phyloP scores from a whole-genome alignment of 2,888 invertebrate genomes.

The Agrotis exclamationis region DNA sequence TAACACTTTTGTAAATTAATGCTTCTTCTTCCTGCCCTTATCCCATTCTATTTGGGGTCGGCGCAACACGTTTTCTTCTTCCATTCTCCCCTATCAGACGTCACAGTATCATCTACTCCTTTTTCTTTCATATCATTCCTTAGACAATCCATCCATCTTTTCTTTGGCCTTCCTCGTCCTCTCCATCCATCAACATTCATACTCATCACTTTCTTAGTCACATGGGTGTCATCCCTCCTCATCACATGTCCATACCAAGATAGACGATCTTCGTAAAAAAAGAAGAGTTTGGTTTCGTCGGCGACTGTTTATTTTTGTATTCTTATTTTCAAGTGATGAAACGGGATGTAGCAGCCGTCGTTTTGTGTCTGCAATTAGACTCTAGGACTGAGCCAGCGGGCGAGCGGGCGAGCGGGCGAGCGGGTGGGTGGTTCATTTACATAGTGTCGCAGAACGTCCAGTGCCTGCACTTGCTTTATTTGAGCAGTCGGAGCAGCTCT shows the following conservation, averaged over 20 bases:
- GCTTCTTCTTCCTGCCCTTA: too few relatives aligned
- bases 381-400: conserved; percentile 39
- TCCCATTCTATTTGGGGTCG: too few relatives aligned
- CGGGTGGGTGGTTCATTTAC: conserved; percentile 13
- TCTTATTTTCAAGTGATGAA: conserved; percentile 21
- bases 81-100: too few relatives aligned
- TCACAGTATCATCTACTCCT: too few relatives aligned
- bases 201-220: too few relatives aligned
- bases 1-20: conserved; percentile 13
- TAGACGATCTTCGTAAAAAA: not conserved
- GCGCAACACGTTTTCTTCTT: too few relatives aligned
- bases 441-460: conserved; percentile 36
- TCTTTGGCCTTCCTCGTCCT: too few relatives aligned
- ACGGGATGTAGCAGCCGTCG: conserved; percentile 1
- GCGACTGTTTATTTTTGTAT: conserved; percentile 36
- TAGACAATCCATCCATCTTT: too few relatives aligned
- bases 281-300: conserved; percentile 11
- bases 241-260: too few relatives aligned
- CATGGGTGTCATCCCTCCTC: too few relatives aligned
- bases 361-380: conserved; percentile 56
- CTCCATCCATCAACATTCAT: too few relatives aligned
- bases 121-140: too few relatives aligned
- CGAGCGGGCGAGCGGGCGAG: not conserved
- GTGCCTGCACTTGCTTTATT: conserved; percentile 31
- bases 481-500: not conserved